Evolutionary conservation across 92 coral and sea anemone species (phyloP).

Genomic region (Paragorgia papillata): DNA sequence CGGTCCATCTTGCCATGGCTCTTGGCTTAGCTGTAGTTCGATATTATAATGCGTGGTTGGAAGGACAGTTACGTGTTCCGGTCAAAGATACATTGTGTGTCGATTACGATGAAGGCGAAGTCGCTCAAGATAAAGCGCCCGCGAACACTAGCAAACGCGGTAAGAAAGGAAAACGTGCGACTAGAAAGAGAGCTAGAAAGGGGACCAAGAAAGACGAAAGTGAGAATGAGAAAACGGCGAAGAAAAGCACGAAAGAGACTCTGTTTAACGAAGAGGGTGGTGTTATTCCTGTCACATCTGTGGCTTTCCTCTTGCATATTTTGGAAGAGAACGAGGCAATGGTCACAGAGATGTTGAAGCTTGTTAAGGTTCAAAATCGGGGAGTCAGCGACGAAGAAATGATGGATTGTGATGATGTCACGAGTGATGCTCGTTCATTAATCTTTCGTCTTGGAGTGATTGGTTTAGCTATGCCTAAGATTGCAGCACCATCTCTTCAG

Average conservation of each 20-base stretch:
- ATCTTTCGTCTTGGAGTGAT: slow-evolving; percentile 66
- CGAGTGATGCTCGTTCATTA: slow-evolving; percentile 50
- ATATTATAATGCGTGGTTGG: slow-evolving; percentile 51
- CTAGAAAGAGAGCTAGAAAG: slow-evolving; percentile 16
- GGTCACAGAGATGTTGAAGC: slow-evolving; percentile 37
- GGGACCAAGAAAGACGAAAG: not conserved
- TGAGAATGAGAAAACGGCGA: not conserved
- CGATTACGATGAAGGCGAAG: slow-evolving; percentile 1
- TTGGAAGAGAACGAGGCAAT: slow-evolving; percentile 12
- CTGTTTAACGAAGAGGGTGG: slow-evolving; percentile 62
- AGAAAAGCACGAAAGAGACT: not conserved
- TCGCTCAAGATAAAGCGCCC: not conserved
- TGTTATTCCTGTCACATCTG: slow-evolving; percentile 15
- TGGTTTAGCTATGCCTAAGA: slow-evolving; percentile 65
- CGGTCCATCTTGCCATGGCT: slow-evolving; percentile 65
- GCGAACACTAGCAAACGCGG: slow-evolving; percentile 17
- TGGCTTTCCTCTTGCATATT: slow-evolving; percentile 17
- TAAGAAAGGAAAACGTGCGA: not conserved
- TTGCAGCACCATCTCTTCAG: slow-evolving; percentile 61
- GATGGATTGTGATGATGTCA: slow-evolving; percentile 36
- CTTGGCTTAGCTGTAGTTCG: slow-evolving; percentile 59
- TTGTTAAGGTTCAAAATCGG: slow-evolving; percentile 30
- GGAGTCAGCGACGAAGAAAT: slow-evolving; percentile 9
- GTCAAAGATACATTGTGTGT: slow-evolving; percentile 13
- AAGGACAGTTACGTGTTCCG: slow-evolving; percentile 5